A percentile compares a stretch with the other conserved stretches of the same genome.
Conservation (phyloP, 2,797 vertebrate genomes). For the Botia kubotai region DNA sequence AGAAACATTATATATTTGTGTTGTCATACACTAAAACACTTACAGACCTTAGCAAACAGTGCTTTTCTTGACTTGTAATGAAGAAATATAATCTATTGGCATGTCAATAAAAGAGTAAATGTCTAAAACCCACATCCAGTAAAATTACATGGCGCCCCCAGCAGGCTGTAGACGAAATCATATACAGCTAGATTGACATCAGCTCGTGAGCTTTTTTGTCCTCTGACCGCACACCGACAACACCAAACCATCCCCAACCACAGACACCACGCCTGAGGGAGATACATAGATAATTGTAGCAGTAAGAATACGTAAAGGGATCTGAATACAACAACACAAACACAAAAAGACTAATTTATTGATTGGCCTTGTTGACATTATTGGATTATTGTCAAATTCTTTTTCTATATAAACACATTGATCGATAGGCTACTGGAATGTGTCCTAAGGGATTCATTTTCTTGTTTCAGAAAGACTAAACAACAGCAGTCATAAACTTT, state of each 20-base stretch:
- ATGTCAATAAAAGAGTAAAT: slow-evolving; percentile 27
- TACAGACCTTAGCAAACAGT: background rate
- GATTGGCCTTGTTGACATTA: background rate
- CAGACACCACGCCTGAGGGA: slow-evolving; percentile 58
- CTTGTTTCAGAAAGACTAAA: too few species aligned
- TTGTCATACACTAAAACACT: background rate
- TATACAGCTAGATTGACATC: slow-evolving; percentile 71
- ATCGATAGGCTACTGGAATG: background rate
- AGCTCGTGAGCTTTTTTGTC: slow-evolving; percentile 69
- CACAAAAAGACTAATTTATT: background rate
- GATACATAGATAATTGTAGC: background rate
- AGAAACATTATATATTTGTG: background rate
- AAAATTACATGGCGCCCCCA: slow-evolving; percentile 64
- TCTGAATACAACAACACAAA: background rate
- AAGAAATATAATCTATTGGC: background rate
- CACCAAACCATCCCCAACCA: slow-evolving; percentile 67
- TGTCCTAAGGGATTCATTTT: background rate
- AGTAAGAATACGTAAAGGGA: background rate
- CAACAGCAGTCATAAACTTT: too few species aligned
- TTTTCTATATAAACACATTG: background rate
- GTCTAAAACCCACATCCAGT: background rate
- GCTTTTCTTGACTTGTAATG: background rate
- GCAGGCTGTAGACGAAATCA: slow-evolving; percentile 70
- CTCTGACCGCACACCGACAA: slow-evolving; percentile 62
- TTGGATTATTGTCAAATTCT: too few species aligned